A percentile compares a stretch with the other conserved stretches of the same genome.
phyloP scores from a whole-genome alignment of 1,140 invertebrate genomes.

The Brachionus paranguensis region DNA sequence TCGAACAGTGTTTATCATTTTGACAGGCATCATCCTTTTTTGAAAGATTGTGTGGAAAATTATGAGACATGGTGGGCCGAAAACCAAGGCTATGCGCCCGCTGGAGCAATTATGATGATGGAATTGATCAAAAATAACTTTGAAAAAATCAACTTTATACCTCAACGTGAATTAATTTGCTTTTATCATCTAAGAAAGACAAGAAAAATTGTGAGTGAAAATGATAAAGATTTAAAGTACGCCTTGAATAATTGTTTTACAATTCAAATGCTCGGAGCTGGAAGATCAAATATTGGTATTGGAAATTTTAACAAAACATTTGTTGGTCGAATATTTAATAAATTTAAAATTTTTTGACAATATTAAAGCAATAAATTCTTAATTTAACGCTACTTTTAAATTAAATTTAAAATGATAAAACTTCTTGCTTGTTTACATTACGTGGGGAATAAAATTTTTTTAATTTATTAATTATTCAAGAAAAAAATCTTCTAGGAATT shows the following conservation, averaged over 20 bases:
- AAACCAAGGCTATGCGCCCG: background rate
- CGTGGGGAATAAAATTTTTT: too few species aligned
- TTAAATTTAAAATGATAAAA: too few species aligned
- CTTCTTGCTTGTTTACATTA: too few species aligned
- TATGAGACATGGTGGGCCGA: background rate
- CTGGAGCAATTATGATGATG: background rate
- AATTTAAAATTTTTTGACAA: background rate
- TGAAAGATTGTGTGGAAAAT: background rate
- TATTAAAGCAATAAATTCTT: too few species aligned
- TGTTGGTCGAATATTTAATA: background rate
- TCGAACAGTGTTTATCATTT: background rate
- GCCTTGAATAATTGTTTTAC: background rate
- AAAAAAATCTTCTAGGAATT: too few species aligned
- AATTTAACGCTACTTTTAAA: too few species aligned
- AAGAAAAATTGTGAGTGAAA: background rate
- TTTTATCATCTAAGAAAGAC: background rate
- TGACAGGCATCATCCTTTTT: background rate
- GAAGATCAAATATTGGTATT: background rate
- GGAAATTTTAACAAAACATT: background rate
- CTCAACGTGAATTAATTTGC: background rate
- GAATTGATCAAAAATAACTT: background rate
- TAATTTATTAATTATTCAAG: too few species aligned
- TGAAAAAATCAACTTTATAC: background rate
- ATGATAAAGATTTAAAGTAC: background rate
- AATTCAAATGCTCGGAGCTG: background rate